Conservation (phyloP, 2,797 vertebrate genomes). For the Squalus acanthias region DNA sequence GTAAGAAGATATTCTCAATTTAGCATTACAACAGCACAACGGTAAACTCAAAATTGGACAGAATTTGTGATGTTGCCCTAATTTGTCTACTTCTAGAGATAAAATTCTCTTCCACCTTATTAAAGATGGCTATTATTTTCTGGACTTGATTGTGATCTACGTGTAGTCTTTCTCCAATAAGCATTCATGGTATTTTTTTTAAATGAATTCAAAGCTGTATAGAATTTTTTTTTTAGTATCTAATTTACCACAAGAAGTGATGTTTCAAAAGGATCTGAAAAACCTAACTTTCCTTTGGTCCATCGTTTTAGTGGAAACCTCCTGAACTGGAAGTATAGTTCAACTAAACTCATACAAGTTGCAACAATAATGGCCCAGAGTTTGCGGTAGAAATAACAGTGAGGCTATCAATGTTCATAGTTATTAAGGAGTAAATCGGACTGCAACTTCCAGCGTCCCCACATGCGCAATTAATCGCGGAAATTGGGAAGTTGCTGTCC, state of each 20-base stretch:
- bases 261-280: not conserved
- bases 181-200: not conserved
- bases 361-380: too few relatives aligned
- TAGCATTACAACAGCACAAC: not conserved
- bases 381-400: not conserved
- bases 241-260: not conserved
- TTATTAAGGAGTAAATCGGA: not conserved
- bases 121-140: not conserved
- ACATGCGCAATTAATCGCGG: not conserved
- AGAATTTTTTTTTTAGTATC: not conserved
- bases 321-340: too few relatives aligned
- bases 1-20: not conserved
- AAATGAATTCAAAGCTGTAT: not conserved
- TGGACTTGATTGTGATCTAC: not conserved
- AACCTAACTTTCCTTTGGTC: too few relatives aligned
- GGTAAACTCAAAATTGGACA: not conserved
- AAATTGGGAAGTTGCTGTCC: not conserved
- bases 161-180: not conserved
- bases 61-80: not conserved
- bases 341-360: too few relatives aligned
- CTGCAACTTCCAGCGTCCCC: not conserved
- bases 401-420: not conserved
- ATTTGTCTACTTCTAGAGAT: not conserved
- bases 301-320: too few relatives aligned
- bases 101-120: not conserved